Evolutionary conservation across 2,797 vertebrate species (phyloP).

Genomic region (Pipistrellus pygmaeus): DNA sequence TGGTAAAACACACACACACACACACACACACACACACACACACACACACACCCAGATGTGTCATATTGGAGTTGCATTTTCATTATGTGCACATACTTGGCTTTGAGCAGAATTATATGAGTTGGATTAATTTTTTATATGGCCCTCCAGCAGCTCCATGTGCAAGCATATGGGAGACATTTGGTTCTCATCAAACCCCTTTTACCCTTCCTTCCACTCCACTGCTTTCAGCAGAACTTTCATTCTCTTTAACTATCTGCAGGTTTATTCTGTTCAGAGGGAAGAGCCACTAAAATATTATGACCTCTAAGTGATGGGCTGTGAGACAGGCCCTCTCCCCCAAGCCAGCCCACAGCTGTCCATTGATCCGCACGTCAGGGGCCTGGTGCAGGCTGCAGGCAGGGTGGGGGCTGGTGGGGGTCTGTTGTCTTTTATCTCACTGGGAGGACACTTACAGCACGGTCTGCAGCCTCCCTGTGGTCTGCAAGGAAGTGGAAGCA

Average conservation of each 20-base stretch:
- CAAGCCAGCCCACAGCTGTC: conserved; percentile 49
- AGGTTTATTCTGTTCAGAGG: conserved; percentile 71
- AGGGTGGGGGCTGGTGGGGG: background rate
- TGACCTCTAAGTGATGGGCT: conserved; percentile 69
- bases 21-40: too few species aligned
- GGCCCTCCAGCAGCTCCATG: background rate
- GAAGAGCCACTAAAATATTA: conserved; percentile 73
- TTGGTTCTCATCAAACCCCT: conserved; percentile 78
- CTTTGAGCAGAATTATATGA: conserved; percentile 69
- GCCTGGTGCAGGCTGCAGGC: background rate
- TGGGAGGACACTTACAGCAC: conserved; percentile 32
- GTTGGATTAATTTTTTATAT: conserved; percentile 72
- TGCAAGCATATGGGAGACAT: conserved; percentile 69
- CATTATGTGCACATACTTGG: conserved; percentile 67
- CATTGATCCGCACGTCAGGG: conserved; percentile 5
- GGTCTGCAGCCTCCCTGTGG: conserved; percentile 45
- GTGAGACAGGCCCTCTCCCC: conserved; percentile 63
- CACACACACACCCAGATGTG: background rate
- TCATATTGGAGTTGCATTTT: conserved; percentile 74
- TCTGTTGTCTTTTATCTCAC: conserved; percentile 28
- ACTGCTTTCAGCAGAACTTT: conserved; percentile 72
- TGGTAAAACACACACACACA: conserved; percentile 42
- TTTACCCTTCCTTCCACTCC: conserved; percentile 69
- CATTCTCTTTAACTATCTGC: conserved; percentile 78
- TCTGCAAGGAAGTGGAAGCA: conserved; percentile 48